Evolutionary conservation across 2,797 vertebrate species (phyloP).

Genomic region (Crenuchus spilurus): DNA sequence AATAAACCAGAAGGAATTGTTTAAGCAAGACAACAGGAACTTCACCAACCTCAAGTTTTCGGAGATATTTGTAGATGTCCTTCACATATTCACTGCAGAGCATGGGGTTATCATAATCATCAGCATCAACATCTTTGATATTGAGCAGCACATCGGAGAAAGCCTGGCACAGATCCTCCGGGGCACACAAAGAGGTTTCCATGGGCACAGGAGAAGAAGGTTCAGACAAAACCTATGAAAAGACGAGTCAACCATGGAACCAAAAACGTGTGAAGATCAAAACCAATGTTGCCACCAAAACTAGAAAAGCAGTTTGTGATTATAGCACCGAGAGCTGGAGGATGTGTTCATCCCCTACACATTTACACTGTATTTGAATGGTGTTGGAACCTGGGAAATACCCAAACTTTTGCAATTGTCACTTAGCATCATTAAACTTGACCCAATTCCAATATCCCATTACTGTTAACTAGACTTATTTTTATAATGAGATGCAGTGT

Average conservation of each 20-base stretch:
- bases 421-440: too few species aligned
- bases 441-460: too few species aligned
- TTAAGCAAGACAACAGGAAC: not conserved
- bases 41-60: slow-evolving; percentile 78
- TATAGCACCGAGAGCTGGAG: too few species aligned
- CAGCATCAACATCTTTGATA: slow-evolving; percentile 79
- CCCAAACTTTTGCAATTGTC: too few species aligned
- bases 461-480: too few species aligned
- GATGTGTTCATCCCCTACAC: too few species aligned
- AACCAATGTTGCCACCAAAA: too few species aligned
- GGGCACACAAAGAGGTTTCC: slow-evolving; percentile 77
- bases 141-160: slow-evolving; percentile 84
- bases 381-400: too few species aligned
- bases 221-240: slow-evolving; percentile 60
- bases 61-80: slow-evolving; percentile 86
- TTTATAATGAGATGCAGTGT: too few species aligned
- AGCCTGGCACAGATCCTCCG: slow-evolving; percentile 74
- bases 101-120: slow-evolving; percentile 80
- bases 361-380: too few species aligned
- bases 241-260: not conserved
- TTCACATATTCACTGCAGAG: slow-evolving; percentile 87
- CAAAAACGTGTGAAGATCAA: too few species aligned
- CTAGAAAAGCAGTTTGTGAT: too few species aligned
- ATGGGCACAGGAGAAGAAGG: slow-evolving; percentile 72
- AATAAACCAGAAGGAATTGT: not conserved